Percentiles rank a stretch among this genome's conserved stretches.
These are phyloP conservation scores for Centropyge bicolor DNA, from an alignment of 2,797 vertebrate genomes.

Conservation along the genomic window DNA sequence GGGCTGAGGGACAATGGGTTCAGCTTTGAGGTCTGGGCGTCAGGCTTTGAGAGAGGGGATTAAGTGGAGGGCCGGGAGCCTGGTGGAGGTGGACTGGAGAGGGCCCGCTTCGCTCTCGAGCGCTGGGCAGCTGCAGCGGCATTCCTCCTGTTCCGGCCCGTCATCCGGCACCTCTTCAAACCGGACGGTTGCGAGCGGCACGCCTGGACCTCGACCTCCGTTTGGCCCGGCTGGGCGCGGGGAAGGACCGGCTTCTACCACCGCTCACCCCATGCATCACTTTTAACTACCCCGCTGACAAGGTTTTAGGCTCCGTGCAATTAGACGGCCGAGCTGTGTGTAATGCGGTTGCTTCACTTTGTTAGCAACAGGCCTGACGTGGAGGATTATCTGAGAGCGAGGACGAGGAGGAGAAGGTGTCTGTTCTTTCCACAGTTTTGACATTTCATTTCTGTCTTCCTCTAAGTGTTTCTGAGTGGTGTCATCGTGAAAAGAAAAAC, in stretches of 20 bases:
- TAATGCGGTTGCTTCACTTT: conserved; percentile 10
- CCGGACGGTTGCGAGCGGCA: conserved; percentile 54
- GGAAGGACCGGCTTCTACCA: conserved; percentile 34
- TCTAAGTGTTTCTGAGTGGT: not conserved
- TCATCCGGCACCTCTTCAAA: conserved; percentile 76
- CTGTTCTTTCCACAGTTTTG: conserved; percentile 31
- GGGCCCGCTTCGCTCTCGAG: conserved; percentile 18
- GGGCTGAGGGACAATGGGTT: conserved; percentile 26
- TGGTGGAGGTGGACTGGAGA: conserved; percentile 29
- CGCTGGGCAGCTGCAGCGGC: conserved; percentile 53
- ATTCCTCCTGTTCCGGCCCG: conserved; percentile 68
- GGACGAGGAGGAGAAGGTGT: conserved; percentile 14
- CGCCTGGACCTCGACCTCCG: conserved; percentile 46
- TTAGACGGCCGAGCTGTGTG: conserved; percentile 1
- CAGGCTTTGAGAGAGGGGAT: conserved; percentile 49
- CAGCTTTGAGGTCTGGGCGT: conserved; percentile 46
- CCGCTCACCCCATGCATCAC: conserved; percentile 67
- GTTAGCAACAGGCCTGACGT: conserved; percentile 17
- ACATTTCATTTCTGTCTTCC: conserved; percentile 13
- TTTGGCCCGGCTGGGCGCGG: not conserved
- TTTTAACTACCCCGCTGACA: conserved; percentile 59
- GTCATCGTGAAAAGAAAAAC: not conserved
- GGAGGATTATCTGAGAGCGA: conserved; percentile 34
- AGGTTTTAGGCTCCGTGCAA: not conserved
- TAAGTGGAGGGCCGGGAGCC: conserved; percentile 44